phyloP scores from a whole-genome alignment of 2,888 invertebrate species.

The Sinelater perroti region DNA sequence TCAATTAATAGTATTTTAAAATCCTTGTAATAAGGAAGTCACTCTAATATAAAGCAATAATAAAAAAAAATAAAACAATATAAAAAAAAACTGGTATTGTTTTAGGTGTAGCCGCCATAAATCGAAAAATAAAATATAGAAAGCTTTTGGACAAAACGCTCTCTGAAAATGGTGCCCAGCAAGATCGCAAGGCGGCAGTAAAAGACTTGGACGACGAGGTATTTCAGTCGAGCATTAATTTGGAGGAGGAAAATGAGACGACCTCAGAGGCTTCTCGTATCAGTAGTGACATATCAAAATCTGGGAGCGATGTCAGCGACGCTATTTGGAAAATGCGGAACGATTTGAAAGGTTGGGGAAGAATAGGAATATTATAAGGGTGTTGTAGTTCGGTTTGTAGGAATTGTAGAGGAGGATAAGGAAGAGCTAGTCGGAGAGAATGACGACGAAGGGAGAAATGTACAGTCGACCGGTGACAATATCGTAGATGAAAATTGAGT shows the following conservation, averaged over 20 bases:
- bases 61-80: no score
- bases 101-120: slow-evolving; percentile 47
- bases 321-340: no score
- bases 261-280: not conserved
- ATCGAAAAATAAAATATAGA: slow-evolving; percentile 45
- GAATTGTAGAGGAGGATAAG: slow-evolving; percentile 15
- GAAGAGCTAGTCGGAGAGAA: not conserved
- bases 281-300: not conserved
- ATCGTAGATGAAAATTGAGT: no score
- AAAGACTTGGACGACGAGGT: slow-evolving; percentile 12
- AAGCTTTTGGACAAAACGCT: slow-evolving; percentile 39
- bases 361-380: no score
- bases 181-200: not conserved
- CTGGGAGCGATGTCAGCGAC: not conserved
- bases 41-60: no score
- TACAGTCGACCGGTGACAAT: no score
- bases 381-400: slow-evolving; percentile 10
- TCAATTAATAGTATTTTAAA: no score
- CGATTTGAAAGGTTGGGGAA: no score
- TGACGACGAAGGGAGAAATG: not conserved
- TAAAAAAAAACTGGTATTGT: no score
- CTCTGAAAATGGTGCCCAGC: no score
- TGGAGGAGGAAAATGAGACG: no score
- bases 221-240: not conserved
- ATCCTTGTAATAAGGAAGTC: no score